phyloP scores from a whole-genome alignment of 2,888 invertebrate genomes.

The Orthosia cruda region DNA sequence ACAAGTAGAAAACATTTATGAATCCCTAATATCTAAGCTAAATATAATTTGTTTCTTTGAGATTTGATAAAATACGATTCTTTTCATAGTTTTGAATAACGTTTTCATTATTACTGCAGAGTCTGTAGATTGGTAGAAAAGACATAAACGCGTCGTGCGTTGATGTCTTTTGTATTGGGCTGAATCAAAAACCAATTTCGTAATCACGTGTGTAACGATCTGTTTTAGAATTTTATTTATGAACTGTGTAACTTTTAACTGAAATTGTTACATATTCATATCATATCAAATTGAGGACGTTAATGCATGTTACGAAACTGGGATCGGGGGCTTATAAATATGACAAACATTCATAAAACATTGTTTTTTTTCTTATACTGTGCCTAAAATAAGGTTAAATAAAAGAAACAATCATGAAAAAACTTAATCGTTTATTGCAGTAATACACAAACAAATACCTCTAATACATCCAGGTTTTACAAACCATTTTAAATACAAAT shows the following conservation, averaged over 20 bases:
- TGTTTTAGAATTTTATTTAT: no score
- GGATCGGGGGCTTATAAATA: background rate
- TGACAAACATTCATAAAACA: background rate
- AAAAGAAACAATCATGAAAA: background rate
- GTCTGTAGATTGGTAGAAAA: slow-evolving; percentile 19
- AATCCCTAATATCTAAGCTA: background rate
- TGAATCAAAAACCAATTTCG: background rate
- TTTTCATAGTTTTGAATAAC: background rate
- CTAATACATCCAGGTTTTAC: background rate
- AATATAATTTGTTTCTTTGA: no score
- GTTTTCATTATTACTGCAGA: background rate
- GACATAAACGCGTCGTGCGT: slow-evolving; percentile 68
- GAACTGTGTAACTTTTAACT: background rate
- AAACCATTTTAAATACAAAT: slow-evolving; percentile 8
- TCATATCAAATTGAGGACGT: no score
- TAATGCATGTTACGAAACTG: no score
- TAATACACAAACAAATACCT: background rate
- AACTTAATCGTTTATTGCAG: background rate
- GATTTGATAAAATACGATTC: background rate
- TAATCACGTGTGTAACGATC: background rate
- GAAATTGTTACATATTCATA: background rate
- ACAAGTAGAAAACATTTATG: background rate
- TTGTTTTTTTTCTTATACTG: no score
- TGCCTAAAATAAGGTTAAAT: no score
- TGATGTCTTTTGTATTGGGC: slow-evolving; percentile 73